Conservation (phyloP, 2,888 invertebrate genomes). For the Stenodema calcarata region DNA sequence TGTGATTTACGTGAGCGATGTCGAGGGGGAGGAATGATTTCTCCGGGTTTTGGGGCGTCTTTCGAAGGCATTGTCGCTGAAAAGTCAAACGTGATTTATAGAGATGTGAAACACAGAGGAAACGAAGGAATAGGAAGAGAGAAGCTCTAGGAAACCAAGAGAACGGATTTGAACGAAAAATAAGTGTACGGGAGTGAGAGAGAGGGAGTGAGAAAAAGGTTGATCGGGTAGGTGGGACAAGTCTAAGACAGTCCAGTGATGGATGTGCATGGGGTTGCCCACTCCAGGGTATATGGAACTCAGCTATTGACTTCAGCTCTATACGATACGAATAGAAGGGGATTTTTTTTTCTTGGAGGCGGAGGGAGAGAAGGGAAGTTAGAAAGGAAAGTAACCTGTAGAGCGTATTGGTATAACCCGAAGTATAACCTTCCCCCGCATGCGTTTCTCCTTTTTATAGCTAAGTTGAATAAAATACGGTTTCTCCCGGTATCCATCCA, state of each 20-base stretch:
- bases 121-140: background rate
- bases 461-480: background rate
- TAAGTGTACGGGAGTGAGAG: background rate
- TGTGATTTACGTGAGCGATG: background rate
- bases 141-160: background rate
- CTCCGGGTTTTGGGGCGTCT: background rate
- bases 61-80: background rate
- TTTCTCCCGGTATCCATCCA: background rate
- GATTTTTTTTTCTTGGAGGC: background rate
- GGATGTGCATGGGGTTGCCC: slow-evolving; percentile 14
- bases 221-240: slow-evolving; percentile 30
- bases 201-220: background rate
- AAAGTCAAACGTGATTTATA: slow-evolving; percentile 2
- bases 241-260: slow-evolving; percentile 28
- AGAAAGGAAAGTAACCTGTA: background rate
- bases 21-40: background rate
- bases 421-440: background rate
- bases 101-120: background rate
- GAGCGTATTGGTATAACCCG: background rate
- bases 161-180: background rate
- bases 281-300: slow-evolving; percentile 23
- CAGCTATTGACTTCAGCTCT: slow-evolving; percentile 12
- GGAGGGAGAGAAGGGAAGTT: background rate
- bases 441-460: background rate
- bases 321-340: background rate